Base-by-base conservation (phyloP, 1,140 invertebrate species). In the Diachasma alloeum region DNA sequence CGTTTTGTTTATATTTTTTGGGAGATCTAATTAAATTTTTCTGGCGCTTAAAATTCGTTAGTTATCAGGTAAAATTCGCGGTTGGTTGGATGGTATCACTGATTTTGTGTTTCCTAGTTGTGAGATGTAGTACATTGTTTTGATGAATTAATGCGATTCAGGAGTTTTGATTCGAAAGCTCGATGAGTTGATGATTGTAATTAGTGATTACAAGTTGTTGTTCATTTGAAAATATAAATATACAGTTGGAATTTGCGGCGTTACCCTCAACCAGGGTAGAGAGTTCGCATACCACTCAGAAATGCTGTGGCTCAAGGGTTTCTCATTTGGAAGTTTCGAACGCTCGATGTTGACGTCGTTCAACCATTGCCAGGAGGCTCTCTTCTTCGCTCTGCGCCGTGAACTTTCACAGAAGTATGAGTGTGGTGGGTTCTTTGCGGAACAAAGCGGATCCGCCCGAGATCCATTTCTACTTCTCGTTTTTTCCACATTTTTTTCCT, bases 281-380 rank as follows among this genome's bases (percentile, higher is more conserved):
- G 31, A 31, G 31, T 31, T 31, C 31, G n/a, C 22, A 59, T 59
- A 59, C 1, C 53, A 59, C 53, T 59, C 53, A 59, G 53, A 59
- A 22, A 59, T 59, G 19, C 53, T 22, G 19, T 31, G 53, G 19
- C 19, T 19, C 53, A 59, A 59, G 53, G 53, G 19, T 59, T 59
- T 59, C 53, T 59, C 53, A 17, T 59, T 59, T 59, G 53, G 53
- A 59, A 59, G 53, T 59, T 59, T 22, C 53, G 53, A 59, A 59
- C 4, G 19, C 53, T 59, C 53, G 53, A 59, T 59, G 53, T 59
- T n/a, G 19, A 59, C 53, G 4, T 59, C 53, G 19, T 59, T 59
- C n/a, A 59, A 59, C 53, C 53, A 59, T 17, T 59, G 53, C 53
- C 53, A 9, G 8, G 53, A 59, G n/a, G 2, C 53, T 59, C 8